phyloP scores from a whole-genome alignment of 1,140 invertebrate species.

The Drosophila equinoxialis region DNA sequence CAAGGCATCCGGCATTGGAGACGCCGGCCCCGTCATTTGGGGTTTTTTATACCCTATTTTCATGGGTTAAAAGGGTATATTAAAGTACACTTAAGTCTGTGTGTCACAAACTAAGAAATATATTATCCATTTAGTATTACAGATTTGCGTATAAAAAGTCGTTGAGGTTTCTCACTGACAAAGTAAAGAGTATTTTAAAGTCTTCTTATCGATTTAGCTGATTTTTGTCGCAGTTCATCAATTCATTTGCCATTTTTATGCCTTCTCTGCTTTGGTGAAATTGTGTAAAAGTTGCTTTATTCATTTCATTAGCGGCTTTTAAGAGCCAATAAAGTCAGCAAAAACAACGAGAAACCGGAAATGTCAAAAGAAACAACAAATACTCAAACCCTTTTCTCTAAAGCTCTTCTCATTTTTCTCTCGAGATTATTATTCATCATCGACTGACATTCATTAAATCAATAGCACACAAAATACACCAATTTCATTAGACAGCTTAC shows the following conservation, averaged over 20 bases:
- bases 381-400: neutral
- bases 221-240: constrained; percentile 69
- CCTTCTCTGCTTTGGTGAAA: constrained; percentile 36
- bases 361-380: constrained; percentile 10
- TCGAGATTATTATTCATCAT: neutral
- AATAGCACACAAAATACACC: constrained; percentile 25
- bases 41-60: neutral
- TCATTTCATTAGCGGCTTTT: constrained; percentile 75
- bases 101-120: neutral
- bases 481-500: constrained; percentile 4
- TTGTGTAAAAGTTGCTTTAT: constrained; percentile 62
- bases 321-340: constrained; percentile 57
- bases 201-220: constrained; percentile 5
- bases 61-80: constrained; percentile 1
- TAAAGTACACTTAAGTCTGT: neutral
- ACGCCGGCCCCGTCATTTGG: constrained; percentile 35
- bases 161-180: no score
- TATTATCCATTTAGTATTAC: no score
- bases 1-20: constrained; percentile 36
- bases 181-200: constrained; percentile 10
- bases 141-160: no score
- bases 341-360: neutral
- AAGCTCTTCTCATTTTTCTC: neutral
- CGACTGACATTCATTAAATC: constrained; percentile 24
- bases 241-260: constrained; percentile 78